Evolutionary conservation across 2,113 vertebrate species (phyloP), one percentile per base, ranked within the genome.

Genomic region (Eupsittula cactorum): DNA sequence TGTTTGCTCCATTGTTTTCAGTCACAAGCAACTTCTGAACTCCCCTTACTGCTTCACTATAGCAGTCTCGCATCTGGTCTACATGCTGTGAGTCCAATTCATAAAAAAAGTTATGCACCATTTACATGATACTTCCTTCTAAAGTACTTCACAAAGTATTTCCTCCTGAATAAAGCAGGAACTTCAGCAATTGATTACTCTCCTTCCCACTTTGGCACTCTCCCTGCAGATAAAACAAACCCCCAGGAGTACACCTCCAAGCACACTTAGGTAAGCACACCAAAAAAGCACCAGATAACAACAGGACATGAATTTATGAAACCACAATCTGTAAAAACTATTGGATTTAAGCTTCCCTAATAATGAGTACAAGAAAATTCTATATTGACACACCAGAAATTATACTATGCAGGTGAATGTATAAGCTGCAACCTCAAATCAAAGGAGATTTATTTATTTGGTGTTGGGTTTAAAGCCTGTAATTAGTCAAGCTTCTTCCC

Each of bases 1-100:
- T 96, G 81, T 95, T 97, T 97, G 73, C 97, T 95, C 94, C 95
- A 94, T 64, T 97, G 84, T 97, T 96, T 96, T 94, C 80, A 94
- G 86, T 92, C 86, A 97, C 74, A 67, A 97, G 83, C 78, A 96
- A 92, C 80, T 97, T 97, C 95, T 93, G 82, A 95, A 93, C 74
- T 91, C 74, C 50, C 52, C 49, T 93, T 84, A 96, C 64, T 92
- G 81, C 33, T 92, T 86, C 21, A 94, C 78, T 96, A 92, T 88
- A 96, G 95, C 70, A 86, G 73, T 81, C 86, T 88, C 73, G 41
- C 91, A 97, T 97, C 95, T 97, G 97, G 95, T 55, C 73, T 96
- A 81, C 91, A 71, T 49, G 64, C 68, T 96, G 88, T 82, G 59
- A 97, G 89, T 65, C 90, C 92, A 96, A 94, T 94, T 96, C 82